phyloP scores from a whole-genome alignment of 2,888 invertebrate genomes.

The Flexamia atlantica region DNA sequence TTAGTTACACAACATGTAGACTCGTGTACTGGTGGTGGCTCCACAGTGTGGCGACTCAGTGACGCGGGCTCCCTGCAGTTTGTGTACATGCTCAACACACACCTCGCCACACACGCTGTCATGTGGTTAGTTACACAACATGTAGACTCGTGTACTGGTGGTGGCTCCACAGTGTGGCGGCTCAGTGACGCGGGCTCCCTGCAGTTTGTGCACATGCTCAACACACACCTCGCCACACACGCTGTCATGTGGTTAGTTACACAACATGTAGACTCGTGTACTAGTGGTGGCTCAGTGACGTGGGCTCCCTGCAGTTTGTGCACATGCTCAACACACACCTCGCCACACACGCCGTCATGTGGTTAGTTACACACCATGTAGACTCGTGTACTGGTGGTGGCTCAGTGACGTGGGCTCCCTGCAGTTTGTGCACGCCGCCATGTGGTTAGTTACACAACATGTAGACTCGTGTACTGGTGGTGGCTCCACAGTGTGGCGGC shows the following conservation, averaged over 20 bases:
- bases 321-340: conserved; percentile 51
- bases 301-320: conserved; percentile 18
- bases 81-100: conserved; percentile 46
- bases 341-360: conserved; percentile 54
- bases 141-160: too few species aligned
- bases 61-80: conserved; percentile 22
- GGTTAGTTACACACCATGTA: too few species aligned
- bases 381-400: too few species aligned
- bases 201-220: conserved; percentile 49
- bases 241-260: conserved; percentile 60
- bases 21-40: too few species aligned
- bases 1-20: too few species aligned
- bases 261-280: too few species aligned
- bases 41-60: too few species aligned
- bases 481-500: too few species aligned
- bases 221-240: conserved; percentile 36
- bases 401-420: conserved; percentile 1
- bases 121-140: conserved; percentile 62
- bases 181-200: conserved; percentile 4
- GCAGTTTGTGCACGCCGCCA: conserved; percentile 48
- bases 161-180: too few species aligned
- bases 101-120: conserved; percentile 41
- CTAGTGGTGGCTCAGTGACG: neutral
- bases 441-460: conserved; percentile 61
- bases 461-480: too few species aligned